phyloP scores from a whole-genome alignment of 2,113 vertebrate species.

The Myanophis thanlyinensis region DNA sequence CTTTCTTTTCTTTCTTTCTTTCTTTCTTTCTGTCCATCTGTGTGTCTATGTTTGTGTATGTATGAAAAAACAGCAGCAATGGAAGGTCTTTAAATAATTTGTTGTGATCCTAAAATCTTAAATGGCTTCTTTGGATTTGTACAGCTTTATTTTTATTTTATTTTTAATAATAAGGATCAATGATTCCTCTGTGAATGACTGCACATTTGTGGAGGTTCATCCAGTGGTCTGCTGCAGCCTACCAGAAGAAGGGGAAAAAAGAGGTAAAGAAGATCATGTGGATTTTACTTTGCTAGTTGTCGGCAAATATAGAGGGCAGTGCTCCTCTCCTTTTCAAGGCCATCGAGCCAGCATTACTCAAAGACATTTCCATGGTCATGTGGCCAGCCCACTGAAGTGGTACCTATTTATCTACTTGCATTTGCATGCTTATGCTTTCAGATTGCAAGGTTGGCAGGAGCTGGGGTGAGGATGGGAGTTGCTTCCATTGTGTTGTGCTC shows the following conservation, averaged over 20 bases:
- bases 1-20: too few relatives aligned
- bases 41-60: neutral
- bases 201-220: neutral
- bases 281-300: neutral
- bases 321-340: neutral
- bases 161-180: neutral
- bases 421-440: neutral
- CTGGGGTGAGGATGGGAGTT: neutral
- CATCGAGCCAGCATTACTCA: too few relatives aligned
- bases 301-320: too few relatives aligned
- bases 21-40: too few relatives aligned
- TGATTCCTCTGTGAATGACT: neutral
- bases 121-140: neutral
- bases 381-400: neutral
- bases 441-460: neutral
- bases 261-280: neutral
- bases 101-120: neutral
- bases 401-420: neutral
- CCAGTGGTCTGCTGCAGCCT: neutral
- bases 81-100: neutral
- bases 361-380: neutral
- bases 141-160: neutral
- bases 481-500: rapidly evolving
- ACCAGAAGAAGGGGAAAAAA: neutral
- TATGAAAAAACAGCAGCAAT: neutral